Percentiles rank a stretch among this genome's conserved stretches.
phyloP scores from a whole-genome alignment of 2,797 vertebrate genomes.

The Peromyscus nudipes region DNA sequence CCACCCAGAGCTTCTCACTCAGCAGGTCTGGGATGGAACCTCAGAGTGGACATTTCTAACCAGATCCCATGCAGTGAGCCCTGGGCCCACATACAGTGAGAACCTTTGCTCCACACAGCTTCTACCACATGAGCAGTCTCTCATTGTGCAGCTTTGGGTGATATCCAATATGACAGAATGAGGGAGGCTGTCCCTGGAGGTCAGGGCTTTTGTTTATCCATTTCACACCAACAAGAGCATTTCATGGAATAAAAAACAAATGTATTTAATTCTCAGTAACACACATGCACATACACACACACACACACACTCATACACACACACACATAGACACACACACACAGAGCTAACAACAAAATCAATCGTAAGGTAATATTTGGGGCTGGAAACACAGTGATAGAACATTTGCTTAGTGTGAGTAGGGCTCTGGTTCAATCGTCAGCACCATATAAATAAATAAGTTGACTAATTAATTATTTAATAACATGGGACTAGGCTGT shows the following conservation, averaged over 20 bases:
- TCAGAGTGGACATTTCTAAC: background rate
- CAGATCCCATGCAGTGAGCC: background rate
- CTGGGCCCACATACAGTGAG: background rate
- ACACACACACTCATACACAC: background rate
- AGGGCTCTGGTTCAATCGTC: background rate
- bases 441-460: background rate
- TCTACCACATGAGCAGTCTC: rapidly evolving
- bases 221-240: constrained; percentile 17
- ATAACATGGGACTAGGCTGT: background rate
- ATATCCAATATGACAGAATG: background rate
- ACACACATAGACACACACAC: background rate
- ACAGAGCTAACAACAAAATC: background rate
- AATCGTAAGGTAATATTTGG: background rate
- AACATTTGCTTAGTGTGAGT: background rate
- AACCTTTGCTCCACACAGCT: rapidly evolving
- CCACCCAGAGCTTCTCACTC: background rate
- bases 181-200: background rate
- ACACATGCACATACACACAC: background rate
- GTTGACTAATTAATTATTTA: background rate
- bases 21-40: background rate
- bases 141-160: background rate
- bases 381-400: background rate
- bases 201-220: background rate
- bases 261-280: background rate
- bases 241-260: background rate